Evolutionary conservation across 2,888 invertebrate species (phyloP), one percentile per base, ranked within the genome.

Genomic region (Drosophila colorata): DNA sequence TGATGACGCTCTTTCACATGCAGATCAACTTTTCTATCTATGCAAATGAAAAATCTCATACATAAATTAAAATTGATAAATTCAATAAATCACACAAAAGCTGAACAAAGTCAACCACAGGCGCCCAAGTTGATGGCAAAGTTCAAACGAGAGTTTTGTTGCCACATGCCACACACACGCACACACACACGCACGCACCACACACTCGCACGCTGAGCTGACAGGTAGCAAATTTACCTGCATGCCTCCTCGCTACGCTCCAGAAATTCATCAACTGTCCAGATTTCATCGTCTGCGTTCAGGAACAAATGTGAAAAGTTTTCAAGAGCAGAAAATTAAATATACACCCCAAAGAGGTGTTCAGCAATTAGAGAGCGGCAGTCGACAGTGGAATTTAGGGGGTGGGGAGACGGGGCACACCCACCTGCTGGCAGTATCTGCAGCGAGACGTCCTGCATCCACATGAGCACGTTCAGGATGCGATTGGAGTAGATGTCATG

Each of bases 401-500:
- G 35, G 16, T 9, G 5, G 9, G 18, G 9, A 7, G 11, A n/a
- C 28, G 7, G 1, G 8, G 0, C 35, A 49, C 33, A 51, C 71
- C 40, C 31, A 72, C 93, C 93, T 91, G 95, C 95, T 11, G 98
- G 98, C 58, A 98, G 92, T 44, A 95, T 94, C 79, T 97, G 95
- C 52, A 98, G 93, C 0, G 95, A 94, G n/a, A 97, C 95, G 53
- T 95, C 95, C 90, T 97, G 96, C 97, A 98, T 98, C 73, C 96
- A 96, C 65, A 95, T 94, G 31, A 98, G 93, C 31, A 98, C 97
- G 89, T 97, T 96, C 63, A 98, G 94, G 76, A 98, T 98, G 88
- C 98, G 95, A 91, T 98, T 98, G 4, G 95, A 95, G 89, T 98
- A 97, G 65, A 98, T 96, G 90, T 98, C 98, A 85, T 97, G 97